phyloP scores from a whole-genome alignment of 2,797 vertebrate species.

The Coregonus suidteri region DNA sequence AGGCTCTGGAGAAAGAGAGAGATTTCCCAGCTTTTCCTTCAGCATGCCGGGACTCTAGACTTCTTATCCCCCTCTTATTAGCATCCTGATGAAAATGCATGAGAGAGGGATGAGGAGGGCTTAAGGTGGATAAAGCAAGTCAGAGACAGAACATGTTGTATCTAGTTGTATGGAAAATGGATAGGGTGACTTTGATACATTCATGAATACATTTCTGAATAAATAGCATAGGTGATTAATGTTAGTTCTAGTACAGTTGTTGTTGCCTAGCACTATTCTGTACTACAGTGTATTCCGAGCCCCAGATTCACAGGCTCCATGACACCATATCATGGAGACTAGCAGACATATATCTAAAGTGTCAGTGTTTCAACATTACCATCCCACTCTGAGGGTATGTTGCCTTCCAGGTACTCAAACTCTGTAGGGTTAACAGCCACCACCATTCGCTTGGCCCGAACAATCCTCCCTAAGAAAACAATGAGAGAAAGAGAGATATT shows the following conservation, averaged over 20 bases:
- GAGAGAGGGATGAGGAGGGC: conserved; percentile 74
- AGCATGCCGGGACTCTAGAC: conserved; percentile 69
- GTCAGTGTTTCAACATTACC: conserved; percentile 74
- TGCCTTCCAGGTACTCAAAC: conserved; percentile 81
- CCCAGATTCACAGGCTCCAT: neutral
- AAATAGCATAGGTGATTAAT: neutral
- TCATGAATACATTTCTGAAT: conserved; percentile 36
- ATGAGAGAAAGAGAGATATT: conserved; percentile 38
- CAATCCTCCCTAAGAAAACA: conserved; percentile 75
- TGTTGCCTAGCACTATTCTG: neutral
- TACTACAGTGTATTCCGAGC: neutral
- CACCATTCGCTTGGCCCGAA: conserved; percentile 84
- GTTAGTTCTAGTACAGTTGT: neutral
- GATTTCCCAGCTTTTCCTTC: conserved; percentile 67
- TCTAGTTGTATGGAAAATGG: conserved; percentile 69
- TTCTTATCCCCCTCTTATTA: conserved; percentile 78
- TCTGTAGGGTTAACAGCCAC: conserved; percentile 78
- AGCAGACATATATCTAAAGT: neutral
- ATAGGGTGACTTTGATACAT: conserved; percentile 65
- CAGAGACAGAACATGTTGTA: conserved; percentile 73
- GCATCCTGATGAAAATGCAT: conserved; percentile 81
- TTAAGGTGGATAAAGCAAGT: conserved; percentile 77
- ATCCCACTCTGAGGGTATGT: conserved; percentile 93
- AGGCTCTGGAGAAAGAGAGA: conserved; percentile 53
- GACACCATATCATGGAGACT: neutral